Evolutionary conservation across 2,113 vertebrate genomes (phyloP).

Genomic region (Chiloscyllium plagiosum): DNA sequence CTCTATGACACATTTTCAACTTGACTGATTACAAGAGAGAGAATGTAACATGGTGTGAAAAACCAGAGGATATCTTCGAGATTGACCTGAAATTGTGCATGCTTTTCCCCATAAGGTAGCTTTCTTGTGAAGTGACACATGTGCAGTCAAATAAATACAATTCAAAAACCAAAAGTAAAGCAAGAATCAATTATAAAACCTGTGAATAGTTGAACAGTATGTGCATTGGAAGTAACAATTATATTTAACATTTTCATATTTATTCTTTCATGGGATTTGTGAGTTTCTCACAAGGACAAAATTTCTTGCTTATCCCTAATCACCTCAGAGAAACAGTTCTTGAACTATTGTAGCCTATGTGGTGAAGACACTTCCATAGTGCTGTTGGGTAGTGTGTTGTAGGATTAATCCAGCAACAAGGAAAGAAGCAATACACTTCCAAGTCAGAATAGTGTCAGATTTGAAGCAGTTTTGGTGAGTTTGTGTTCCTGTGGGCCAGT

Average conservation of each 20-base stretch:
- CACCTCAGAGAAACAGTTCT: not conserved
- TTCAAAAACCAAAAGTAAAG: not conserved
- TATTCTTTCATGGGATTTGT: not conserved
- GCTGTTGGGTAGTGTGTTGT: not conserved
- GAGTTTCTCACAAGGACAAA: not conserved
- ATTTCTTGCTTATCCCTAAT: not conserved
- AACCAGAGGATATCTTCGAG: not conserved
- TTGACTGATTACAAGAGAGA: not conserved
- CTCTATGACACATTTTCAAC: not conserved
- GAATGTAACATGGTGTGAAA: not conserved
- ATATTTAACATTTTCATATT: not conserved
- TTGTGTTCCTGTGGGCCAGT: not conserved
- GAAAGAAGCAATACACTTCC: not conserved
- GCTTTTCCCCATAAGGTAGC: not conserved
- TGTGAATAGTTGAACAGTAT: not conserved
- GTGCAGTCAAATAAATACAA: not conserved
- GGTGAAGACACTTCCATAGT: not conserved
- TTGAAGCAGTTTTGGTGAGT: too few relatives aligned
- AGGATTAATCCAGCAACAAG: not conserved
- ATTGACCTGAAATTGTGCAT: not conserved
- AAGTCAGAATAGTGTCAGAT: not conserved
- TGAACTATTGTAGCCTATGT: not conserved
- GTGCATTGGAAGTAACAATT: not conserved
- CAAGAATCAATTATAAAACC: not conserved
- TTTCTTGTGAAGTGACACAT: not conserved